Evolutionary conservation across 1,140 invertebrate species (phyloP).

Genomic region (Armadillidium nasatum): DNA sequence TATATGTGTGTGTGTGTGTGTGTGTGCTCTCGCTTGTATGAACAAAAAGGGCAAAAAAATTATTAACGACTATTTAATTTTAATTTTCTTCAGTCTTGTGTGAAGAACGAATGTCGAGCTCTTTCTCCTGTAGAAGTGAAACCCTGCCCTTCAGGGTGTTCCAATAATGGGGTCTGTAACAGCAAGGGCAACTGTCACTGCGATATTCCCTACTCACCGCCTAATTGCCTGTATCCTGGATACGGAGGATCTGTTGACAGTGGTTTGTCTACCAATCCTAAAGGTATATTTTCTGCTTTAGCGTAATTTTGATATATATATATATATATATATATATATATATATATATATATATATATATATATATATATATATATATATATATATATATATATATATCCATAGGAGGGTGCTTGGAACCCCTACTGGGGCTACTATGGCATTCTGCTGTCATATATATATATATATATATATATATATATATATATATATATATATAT

Average conservation of each 20-base stretch:
- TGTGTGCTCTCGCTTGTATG: too few relatives aligned
- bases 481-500: constrained; percentile 13
- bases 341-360: too few relatives aligned
- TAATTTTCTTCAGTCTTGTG: neutral
- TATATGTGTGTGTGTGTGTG: too few relatives aligned
- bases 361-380: too few relatives aligned
- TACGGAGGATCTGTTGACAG: constrained; percentile 88
- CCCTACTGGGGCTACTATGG: too few relatives aligned
- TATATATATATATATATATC: too few relatives aligned
- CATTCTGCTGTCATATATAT: too few relatives aligned
- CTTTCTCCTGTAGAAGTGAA: neutral
- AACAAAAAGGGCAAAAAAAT: too few relatives aligned
- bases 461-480: constrained; percentile 9
- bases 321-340: too few relatives aligned
- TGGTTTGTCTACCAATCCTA: constrained; percentile 56
- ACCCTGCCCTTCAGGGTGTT: constrained; percentile 77
- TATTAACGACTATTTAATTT: neutral
- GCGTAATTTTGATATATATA: too few relatives aligned
- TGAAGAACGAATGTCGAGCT: neutral
- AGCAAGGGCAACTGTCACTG: constrained; percentile 89
- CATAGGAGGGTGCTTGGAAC: too few relatives aligned
- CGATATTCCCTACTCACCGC: constrained; percentile 78
- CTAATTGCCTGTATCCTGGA: constrained; percentile 76
- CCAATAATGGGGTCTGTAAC: constrained; percentile 87
- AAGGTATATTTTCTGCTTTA: constrained; percentile 30